Conservation (phyloP, 1,140 invertebrate genomes). For the Diploscapter pachys region DNA sequence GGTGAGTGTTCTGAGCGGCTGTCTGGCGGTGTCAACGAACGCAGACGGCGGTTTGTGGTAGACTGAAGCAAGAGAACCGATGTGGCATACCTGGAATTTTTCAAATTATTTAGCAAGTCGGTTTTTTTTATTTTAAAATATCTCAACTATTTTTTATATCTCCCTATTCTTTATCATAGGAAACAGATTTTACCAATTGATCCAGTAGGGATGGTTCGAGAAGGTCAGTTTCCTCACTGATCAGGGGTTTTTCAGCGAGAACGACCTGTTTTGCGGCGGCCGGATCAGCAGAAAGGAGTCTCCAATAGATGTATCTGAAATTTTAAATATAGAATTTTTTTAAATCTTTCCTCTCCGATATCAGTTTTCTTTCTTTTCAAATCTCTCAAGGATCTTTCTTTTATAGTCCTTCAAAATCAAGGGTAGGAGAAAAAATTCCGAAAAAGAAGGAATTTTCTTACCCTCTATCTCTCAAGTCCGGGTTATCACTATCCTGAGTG, state of each 20-base stretch:
- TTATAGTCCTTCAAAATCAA: too few relatives aligned
- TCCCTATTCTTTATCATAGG: conserved; percentile 71
- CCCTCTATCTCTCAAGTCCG: conserved; percentile 92
- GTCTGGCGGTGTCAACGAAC: conserved; percentile 80
- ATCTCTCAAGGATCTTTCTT: too few relatives aligned
- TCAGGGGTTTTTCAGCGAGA: conserved; percentile 97
- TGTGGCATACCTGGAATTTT: conserved; percentile 83
- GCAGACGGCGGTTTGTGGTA: conserved; percentile 98
- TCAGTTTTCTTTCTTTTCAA: too few relatives aligned
- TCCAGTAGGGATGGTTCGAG: conserved; percentile 94
- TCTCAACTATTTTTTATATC: neutral
- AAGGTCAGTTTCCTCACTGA: conserved; percentile 97
- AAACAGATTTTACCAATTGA: conserved; percentile 64
- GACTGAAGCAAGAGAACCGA: conserved; percentile 93
- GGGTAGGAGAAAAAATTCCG: too few relatives aligned
- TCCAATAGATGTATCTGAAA: conserved; percentile 89
- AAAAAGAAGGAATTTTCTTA: too few relatives aligned
- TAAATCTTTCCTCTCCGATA: too few relatives aligned
- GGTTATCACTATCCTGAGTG: conserved; percentile 89
- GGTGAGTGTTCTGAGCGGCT: conserved; percentile 57
- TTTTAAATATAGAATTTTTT: too few relatives aligned
- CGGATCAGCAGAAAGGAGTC: conserved; percentile 94
- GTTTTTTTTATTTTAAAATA: conserved; percentile 75
- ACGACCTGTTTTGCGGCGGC: conserved; percentile 96
- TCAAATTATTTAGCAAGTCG: conserved; percentile 88